These are phyloP conservation scores for Saimiri boliviensis DNA, from an alignment of 2,113 vertebrate genomes.

Conservation along the genomic window DNA sequence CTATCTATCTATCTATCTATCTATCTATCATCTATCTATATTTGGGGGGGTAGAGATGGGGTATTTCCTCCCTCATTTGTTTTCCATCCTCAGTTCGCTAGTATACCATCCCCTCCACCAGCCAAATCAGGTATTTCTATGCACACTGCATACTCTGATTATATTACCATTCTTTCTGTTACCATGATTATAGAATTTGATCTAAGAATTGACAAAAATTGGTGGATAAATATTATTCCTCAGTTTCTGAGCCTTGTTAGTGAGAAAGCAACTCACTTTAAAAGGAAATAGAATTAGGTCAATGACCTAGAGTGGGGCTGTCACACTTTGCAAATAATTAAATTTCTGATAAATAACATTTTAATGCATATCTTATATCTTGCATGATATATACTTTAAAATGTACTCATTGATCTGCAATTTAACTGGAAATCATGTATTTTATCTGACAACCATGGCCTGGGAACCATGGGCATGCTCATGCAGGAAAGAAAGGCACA, in stretches of 20 bases:
- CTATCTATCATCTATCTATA: too few relatives aligned
- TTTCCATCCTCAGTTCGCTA: neutral
- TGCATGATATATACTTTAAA: neutral
- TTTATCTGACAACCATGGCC: neutral
- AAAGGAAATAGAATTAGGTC: neutral
- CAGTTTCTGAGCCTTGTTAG: neutral
- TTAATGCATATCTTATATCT: neutral
- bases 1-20: too few relatives aligned
- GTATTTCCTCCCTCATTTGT: neutral
- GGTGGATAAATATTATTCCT: neutral
- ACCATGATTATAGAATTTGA: neutral
- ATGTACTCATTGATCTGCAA: neutral
- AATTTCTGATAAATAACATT: neutral
- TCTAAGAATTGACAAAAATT: neutral
- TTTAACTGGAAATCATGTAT: neutral
- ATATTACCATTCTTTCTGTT: neutral
- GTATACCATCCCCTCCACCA: too few relatives aligned
- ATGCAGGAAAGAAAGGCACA: neutral
- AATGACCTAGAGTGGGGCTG: neutral
- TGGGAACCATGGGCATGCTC: neutral
- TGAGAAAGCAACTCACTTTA: neutral
- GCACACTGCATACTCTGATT: accelerated
- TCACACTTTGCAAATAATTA: neutral
- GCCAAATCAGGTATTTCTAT: neutral
- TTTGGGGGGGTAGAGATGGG: too few relatives aligned